Evolutionary conservation across 2,888 invertebrate species (phyloP).

Genomic region (Ashinkailepas kermadecensis): DNA sequence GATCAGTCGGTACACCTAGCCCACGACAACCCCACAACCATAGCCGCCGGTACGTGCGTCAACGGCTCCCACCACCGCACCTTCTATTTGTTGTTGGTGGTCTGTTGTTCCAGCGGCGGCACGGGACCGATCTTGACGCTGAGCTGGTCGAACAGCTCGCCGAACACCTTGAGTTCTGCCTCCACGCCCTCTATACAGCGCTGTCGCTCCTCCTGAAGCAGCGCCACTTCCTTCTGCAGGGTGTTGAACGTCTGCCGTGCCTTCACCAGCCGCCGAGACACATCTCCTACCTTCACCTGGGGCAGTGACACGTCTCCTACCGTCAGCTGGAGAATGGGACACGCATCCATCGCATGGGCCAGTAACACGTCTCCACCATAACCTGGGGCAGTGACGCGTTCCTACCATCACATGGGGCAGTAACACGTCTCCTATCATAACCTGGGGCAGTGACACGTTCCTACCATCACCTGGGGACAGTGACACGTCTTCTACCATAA

Average conservation of each 20-base stretch:
- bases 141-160: constrained; percentile 7
- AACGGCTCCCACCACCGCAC: neutral
- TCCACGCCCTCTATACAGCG: neutral
- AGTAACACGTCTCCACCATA: too few species aligned
- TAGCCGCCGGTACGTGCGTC: neutral
- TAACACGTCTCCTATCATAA: neutral
- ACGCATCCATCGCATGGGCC: neutral
- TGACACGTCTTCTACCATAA: too few species aligned
- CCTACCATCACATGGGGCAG: neutral
- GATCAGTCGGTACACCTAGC: neutral
- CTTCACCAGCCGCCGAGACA: neutral
- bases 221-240: neutral
- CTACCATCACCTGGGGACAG: too few species aligned
- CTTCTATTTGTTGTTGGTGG: neutral
- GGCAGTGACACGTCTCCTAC: too few species aligned
- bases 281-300: constrained; percentile 2
- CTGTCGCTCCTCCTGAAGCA: neutral
- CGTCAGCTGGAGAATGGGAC: neutral
- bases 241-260: neutral
- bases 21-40: neutral
- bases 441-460: too few species aligned
- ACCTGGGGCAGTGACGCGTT: neutral
- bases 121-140: neutral
- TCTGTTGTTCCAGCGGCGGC: neutral
- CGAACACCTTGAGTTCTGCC: neutral